Base-by-base conservation (phyloP, 2,888 invertebrate species). In the Boloria euphrosyne region DNA sequence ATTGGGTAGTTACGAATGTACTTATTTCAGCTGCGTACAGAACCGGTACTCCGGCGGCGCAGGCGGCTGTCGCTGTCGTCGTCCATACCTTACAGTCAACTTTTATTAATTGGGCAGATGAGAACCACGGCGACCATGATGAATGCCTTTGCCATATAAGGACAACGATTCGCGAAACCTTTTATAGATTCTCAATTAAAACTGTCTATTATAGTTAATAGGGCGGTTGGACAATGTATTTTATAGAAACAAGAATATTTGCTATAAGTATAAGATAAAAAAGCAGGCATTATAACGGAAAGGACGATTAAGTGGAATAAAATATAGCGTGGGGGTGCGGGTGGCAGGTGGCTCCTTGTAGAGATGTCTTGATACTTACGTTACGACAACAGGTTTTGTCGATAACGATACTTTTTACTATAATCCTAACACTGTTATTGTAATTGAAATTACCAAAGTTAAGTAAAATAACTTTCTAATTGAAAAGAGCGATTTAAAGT, bases 61-160 rank as follows among this genome's bases (percentile, higher is more conserved):
- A 78, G 81, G 82, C 83, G 83, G 81, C 83, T 80, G 84, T 75
- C 79, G 81, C 80, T 80, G 85, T 81, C 83, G 81, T 82, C 78
- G 78, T 79, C 77, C 89, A 89, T 90, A 87, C 87, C 85, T 89
- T 82, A 81, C 84, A 89, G 86, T 89, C 90, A 89, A 90, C 89
- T 87, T 90, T 91, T 91, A 92, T 92, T 91, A 91, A 92, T 91
- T 92, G 91, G 90, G 90, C 91, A 91, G 91, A 92, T 91, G 92
- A 91, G 90, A 90, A 85, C 86, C 85, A 81, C 83, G 82, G 84
- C 85, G 85, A 80, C 84, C 87, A 88, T 88, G 92, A 91, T 90
- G 91, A 91, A 91, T 91, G 86, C 86, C 81, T 86, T 81, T 76
- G 70, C 91, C 91, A 77, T 92, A 87, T 90, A 92, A 74, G 89